Evolutionary conservation across 2,797 vertebrate species (phyloP).

Genomic region (Odontamblyopus lacepedii): DNA sequence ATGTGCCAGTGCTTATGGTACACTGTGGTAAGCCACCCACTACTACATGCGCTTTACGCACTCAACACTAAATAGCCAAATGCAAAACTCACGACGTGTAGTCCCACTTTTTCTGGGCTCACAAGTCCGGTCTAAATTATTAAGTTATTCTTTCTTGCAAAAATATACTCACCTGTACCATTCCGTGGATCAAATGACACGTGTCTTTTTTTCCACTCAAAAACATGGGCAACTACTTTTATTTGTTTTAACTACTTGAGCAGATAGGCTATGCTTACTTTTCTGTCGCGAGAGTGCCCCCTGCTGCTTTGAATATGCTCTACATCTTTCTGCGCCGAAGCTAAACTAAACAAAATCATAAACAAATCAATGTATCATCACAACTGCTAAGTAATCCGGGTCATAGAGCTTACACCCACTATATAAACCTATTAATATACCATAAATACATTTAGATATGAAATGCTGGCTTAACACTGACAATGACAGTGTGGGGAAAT

Average conservation of each 20-base stretch:
- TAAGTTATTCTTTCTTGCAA: background rate
- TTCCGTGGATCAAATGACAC: background rate
- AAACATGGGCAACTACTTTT: background rate
- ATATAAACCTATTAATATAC: background rate
- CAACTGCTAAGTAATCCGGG: background rate
- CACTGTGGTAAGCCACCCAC: background rate
- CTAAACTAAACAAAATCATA: background rate
- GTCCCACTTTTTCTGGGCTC: too few species aligned
- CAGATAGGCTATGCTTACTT: constrained; percentile 9
- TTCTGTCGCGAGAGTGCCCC: constrained; percentile 69
- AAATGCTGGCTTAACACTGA: background rate
- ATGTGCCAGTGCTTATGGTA: background rate
- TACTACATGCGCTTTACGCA: background rate
- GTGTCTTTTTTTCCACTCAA: background rate
- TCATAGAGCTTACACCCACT: background rate
- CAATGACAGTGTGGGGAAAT: constrained; percentile 15
- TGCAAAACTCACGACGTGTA: background rate
- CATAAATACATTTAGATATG: background rate
- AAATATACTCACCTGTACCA: background rate
- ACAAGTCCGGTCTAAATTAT: background rate
- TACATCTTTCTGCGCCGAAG: constrained; percentile 19
- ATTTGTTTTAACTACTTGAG: background rate
- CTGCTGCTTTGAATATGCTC: constrained; percentile 60
- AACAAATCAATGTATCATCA: background rate
- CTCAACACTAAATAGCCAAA: background rate